These are phyloP conservation scores for Xiphorhynchus elegans DNA, from an alignment of 2,113 vertebrate species.

Conservation along the genomic window DNA sequence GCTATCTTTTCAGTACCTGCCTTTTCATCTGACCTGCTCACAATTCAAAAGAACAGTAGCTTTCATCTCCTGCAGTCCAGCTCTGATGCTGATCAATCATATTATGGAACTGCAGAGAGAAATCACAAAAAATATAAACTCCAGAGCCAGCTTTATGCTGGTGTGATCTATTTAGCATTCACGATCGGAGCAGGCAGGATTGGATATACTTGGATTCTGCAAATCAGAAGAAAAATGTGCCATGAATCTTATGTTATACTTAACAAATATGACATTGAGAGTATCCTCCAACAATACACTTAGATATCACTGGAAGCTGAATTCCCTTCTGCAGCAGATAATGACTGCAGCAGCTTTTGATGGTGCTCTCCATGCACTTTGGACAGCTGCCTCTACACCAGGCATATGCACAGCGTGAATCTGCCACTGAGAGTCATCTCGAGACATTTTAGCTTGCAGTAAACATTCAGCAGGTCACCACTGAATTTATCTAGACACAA, in stretches of 20 bases:
- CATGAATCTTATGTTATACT: background rate
- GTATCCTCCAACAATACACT: background rate
- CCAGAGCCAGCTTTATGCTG: background rate
- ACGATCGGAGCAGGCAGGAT: background rate
- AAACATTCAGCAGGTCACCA: background rate
- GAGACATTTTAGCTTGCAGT: background rate
- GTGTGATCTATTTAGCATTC: background rate
- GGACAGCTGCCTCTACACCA: background rate
- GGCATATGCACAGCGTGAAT: background rate
- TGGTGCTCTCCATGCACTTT: background rate
- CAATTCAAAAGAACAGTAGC: background rate
- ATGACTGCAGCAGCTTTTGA: background rate
- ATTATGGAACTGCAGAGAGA: background rate
- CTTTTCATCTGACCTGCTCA: conserved; percentile 4
- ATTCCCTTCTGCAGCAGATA: background rate
- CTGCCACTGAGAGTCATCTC: background rate
- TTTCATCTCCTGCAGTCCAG: conserved; percentile 3
- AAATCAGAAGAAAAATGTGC: background rate
- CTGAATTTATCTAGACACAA: background rate
- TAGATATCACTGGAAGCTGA: background rate
- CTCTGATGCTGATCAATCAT: background rate
- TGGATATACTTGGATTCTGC: background rate
- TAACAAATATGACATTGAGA: background rate
- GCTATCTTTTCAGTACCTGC: background rate
- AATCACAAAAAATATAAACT: background rate